phyloP scores from a whole-genome alignment of 2,888 invertebrate genomes.

The Rhingia campestris region DNA sequence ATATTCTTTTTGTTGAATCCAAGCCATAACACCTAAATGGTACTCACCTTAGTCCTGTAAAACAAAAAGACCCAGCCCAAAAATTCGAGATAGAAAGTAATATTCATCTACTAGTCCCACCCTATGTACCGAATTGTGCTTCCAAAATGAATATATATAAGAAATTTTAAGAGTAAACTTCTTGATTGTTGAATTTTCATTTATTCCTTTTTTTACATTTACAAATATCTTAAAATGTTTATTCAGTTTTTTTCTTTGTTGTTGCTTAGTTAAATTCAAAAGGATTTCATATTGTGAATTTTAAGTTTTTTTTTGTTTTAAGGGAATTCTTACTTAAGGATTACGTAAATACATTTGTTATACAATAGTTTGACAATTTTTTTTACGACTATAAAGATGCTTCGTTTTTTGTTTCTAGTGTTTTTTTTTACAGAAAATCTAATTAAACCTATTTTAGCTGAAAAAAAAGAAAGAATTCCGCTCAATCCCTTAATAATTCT shows the following conservation, averaged over 20 bases:
- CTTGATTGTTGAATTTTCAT: constrained; percentile 63
- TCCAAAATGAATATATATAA: constrained; percentile 46
- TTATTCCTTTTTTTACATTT: constrained; percentile 69
- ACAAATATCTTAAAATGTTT: constrained; percentile 56
- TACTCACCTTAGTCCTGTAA: constrained; percentile 20
- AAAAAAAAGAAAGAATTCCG: constrained; percentile 57
- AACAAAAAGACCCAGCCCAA: neutral
- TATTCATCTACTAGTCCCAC: neutral
- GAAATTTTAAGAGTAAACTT: constrained; percentile 20
- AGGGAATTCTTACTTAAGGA: constrained; percentile 56
- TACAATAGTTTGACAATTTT: constrained; percentile 66
- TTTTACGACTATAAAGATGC: constrained; percentile 55
- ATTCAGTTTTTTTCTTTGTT: constrained; percentile 27
- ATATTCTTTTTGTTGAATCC: neutral
- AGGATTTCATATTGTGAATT: constrained; percentile 57
- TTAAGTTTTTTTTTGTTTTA: constrained; percentile 44
- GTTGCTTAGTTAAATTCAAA: constrained; percentile 58
- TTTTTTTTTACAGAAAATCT: constrained; percentile 59
- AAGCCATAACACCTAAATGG: neutral
- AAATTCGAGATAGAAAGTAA: neutral
- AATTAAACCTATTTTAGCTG: constrained; percentile 53
- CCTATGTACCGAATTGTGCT: constrained; percentile 65
- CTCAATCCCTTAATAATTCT: constrained; percentile 63
- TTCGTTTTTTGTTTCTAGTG: constrained; percentile 30
- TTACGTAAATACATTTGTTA: constrained; percentile 62